phyloP scores from a whole-genome alignment of 2,797 vertebrate genomes.

The Hyperoplus lanceolatus region DNA sequence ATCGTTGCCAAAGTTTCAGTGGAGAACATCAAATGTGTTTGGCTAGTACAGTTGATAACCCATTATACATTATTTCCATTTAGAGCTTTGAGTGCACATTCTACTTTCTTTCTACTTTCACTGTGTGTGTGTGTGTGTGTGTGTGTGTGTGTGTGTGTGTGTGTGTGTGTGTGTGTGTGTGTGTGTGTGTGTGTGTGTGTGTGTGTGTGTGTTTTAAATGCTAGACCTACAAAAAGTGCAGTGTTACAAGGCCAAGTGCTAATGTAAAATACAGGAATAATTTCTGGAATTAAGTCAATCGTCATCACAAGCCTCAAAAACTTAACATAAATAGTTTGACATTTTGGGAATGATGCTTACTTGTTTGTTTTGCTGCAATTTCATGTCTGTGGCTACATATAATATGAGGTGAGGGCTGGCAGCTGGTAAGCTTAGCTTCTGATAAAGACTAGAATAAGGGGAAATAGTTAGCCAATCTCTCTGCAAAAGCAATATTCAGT shows the following conservation, averaged over 20 bases:
- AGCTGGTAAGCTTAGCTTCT: background rate
- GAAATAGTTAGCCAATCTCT: background rate
- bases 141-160: no score
- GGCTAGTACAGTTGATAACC: background rate
- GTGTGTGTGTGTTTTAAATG: slow-evolving; percentile 4
- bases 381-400: background rate
- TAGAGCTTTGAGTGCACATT: slow-evolving; percentile 3
- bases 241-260: slow-evolving; percentile 3
- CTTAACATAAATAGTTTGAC: background rate
- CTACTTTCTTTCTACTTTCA: no score
- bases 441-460: background rate
- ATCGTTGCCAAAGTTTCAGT: slow-evolving; percentile 1
- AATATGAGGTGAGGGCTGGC: background rate
- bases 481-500: no score
- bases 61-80: slow-evolving; percentile 21
- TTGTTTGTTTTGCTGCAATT: background rate
- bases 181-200: no score
- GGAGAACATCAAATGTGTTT: background rate
- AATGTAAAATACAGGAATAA: slow-evolving; percentile 17
- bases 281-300: background rate
- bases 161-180: no score
- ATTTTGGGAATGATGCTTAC: background rate
- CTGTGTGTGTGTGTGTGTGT: no score
- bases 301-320: background rate
- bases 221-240: slow-evolving; percentile 11